Evolutionary conservation across 92 coral and sea anemone species (phyloP).

Genomic region (Hydrozoanthus gracilis): DNA sequence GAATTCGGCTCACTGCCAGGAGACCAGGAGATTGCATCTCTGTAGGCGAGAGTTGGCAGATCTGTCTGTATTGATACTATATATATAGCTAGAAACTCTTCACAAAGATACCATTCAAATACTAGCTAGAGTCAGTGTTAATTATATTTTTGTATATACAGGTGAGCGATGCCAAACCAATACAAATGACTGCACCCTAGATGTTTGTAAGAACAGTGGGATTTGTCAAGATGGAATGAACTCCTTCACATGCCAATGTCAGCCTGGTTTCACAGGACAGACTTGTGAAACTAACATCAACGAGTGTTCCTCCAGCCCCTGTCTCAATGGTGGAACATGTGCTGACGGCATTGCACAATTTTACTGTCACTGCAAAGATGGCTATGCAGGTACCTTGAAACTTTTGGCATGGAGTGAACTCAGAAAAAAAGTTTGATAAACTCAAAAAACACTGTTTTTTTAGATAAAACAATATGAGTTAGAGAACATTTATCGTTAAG

Average conservation of each 20-base stretch:
- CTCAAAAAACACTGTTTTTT: too few relatives aligned
- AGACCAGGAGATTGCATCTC: too few relatives aligned
- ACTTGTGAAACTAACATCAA: slow-evolving; percentile 46
- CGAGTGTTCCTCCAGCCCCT: slow-evolving; percentile 40
- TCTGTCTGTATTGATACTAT: too few relatives aligned
- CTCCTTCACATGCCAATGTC: slow-evolving; percentile 26
- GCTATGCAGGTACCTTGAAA: slow-evolving; percentile 22
- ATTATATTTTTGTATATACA: neutral
- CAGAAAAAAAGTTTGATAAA: neutral
- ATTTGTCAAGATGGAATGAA: slow-evolving; percentile 47
- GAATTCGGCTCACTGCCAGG: too few relatives aligned
- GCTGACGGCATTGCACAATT: slow-evolving; percentile 39
- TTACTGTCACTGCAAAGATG: slow-evolving; percentile 41
- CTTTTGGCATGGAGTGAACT: neutral
- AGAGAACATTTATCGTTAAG: too few relatives aligned
- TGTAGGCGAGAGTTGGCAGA: too few relatives aligned
- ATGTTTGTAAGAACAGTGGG: slow-evolving; percentile 47
- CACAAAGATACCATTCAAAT: too few relatives aligned
- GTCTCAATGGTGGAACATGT: slow-evolving; percentile 41
- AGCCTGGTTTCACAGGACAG: slow-evolving; percentile 43
- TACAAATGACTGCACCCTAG: slow-evolving; percentile 41
- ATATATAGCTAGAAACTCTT: too few relatives aligned
- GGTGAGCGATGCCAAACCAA: slow-evolving; percentile 29
- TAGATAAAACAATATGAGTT: too few relatives aligned
- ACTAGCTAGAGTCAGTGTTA: neutral